Percentiles rank a stretch among this genome's conserved stretches.
These are phyloP conservation scores for Zaprionus lachaisei DNA, from an alignment of 1,140 invertebrate species.

Conservation along the genomic window DNA sequence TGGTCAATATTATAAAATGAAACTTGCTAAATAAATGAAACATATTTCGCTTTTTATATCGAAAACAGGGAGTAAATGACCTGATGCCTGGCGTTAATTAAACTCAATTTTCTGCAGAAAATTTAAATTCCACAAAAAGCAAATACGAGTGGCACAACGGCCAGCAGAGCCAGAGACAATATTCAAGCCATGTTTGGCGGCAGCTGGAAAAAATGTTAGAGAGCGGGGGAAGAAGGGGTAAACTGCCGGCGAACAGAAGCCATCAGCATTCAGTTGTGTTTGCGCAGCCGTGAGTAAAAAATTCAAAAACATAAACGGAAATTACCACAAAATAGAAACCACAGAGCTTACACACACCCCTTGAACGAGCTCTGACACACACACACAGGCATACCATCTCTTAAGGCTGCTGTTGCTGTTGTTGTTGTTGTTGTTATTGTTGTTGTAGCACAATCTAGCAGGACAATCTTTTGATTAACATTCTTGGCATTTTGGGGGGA, in stretches of 20 bases:
- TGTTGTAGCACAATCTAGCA: constrained; percentile 68
- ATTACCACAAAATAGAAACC: constrained; percentile 82
- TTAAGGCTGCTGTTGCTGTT: constrained; percentile 18
- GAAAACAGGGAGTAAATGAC: not conserved
- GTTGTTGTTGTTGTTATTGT: constrained; percentile 44
- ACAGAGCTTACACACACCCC: constrained; percentile 58
- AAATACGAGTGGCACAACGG: constrained; percentile 56
- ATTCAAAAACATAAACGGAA: constrained; percentile 83
- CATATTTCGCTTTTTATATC: not conserved
- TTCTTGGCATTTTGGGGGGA: constrained; percentile 78
- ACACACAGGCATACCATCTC: constrained; percentile 34
- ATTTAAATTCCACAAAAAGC: constrained; percentile 69
- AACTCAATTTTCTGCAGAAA: constrained; percentile 62
- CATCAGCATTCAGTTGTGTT: constrained; percentile 75
- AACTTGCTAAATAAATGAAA: not conserved
- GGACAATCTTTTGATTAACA: constrained; percentile 83
- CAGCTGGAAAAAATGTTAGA: not conserved
- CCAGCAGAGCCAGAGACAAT: constrained; percentile 62
- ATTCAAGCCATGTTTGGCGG: constrained; percentile 34
- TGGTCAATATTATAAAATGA: not conserved
- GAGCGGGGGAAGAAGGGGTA: not conserved
- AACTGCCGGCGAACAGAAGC: constrained; percentile 39
- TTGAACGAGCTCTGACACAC: constrained; percentile 20
- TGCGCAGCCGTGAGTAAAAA: constrained; percentile 81
- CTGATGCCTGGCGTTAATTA: constrained; percentile 57